Evolutionary conservation across 2,888 invertebrate genomes (phyloP).

Genomic region (Ligdia adustata): DNA sequence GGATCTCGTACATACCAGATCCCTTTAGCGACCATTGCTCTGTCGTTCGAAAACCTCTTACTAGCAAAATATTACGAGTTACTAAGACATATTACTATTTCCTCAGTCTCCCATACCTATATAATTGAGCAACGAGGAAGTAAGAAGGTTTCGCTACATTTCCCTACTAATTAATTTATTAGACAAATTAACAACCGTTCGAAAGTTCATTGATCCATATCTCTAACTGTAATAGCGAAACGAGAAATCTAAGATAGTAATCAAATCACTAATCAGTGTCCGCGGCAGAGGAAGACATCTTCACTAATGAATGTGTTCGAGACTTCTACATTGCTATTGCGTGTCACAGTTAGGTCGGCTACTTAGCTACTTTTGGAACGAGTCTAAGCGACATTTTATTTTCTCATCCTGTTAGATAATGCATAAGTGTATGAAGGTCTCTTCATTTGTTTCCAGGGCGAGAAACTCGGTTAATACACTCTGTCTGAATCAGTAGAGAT

Average conservation of each 20-base stretch:
- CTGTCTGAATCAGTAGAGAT: too few species aligned
- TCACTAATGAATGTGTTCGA: constrained; percentile 10
- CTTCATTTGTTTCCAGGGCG: background rate
- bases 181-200: background rate
- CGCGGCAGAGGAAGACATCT: constrained; percentile 11
- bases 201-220: background rate
- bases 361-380: constrained; percentile 5
- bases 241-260: constrained; percentile 5
- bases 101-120: too few species aligned
- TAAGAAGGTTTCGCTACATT: too few species aligned
- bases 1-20: too few species aligned
- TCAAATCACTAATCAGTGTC: constrained; percentile 4
- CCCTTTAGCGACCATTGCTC: too few species aligned
- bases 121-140: too few species aligned
- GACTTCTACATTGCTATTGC: background rate
- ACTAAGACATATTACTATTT: too few species aligned
- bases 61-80: too few species aligned
- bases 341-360: constrained; percentile 1
- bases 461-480: too few species aligned
- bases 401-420: constrained; percentile 12
- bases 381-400: constrained; percentile 11
- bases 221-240: constrained; percentile 1
- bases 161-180: background rate
- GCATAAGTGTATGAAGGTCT: background rate
- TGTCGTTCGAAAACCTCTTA: too few species aligned